phyloP scores from a whole-genome alignment of 2,113 vertebrate species.

The Rhipidura dahli region DNA sequence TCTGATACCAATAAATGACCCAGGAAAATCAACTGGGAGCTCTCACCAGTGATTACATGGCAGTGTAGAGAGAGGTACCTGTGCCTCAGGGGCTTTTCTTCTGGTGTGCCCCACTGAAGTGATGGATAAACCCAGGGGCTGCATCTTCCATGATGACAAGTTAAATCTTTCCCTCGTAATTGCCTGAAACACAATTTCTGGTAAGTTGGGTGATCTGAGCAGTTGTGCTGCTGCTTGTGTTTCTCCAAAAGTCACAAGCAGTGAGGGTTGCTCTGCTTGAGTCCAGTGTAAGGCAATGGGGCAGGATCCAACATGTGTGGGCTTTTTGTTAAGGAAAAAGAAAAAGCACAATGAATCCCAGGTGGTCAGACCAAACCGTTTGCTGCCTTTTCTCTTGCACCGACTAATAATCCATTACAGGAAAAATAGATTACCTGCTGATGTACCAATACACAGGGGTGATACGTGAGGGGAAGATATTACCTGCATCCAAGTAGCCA shows the following conservation, averaged over 20 bases:
- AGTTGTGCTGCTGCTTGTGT: neutral
- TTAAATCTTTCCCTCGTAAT: neutral
- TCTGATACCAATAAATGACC: neutral
- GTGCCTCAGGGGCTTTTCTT: neutral
- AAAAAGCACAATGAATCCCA: neutral
- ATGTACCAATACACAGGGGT: neutral
- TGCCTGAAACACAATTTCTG: neutral
- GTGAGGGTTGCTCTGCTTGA: neutral
- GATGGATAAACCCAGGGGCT: neutral
- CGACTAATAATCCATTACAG: neutral
- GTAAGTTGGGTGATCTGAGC: neutral
- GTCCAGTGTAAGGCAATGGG: neutral
- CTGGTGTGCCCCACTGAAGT: neutral
- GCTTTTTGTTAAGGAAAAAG: neutral
- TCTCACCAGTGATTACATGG: neutral
- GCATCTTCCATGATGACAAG: neutral
- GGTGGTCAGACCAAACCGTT: neutral
- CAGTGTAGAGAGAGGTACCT: neutral
- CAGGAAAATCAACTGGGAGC: neutral
- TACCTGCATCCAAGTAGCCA: neutral
- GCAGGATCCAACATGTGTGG: neutral
- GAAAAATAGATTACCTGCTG: neutral
- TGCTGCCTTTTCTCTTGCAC: neutral
- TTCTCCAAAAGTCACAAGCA: neutral
- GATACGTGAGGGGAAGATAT: neutral